Evolutionary conservation across 2,888 invertebrate genomes (phyloP).

Genomic region (Encarsia formosa): DNA sequence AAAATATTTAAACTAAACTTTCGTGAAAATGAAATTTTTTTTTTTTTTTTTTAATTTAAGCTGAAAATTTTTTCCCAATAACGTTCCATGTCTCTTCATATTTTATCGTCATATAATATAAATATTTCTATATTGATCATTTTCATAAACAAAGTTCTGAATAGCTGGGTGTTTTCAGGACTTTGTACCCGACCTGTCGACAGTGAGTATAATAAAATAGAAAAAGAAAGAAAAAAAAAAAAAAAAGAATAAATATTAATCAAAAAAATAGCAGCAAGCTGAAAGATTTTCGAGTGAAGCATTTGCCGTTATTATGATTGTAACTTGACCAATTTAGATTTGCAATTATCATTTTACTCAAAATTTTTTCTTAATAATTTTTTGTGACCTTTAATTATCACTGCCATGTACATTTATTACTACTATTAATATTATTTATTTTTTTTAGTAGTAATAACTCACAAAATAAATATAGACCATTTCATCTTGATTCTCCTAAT

Average conservation of each 20-base stretch:
- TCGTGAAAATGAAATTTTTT: too few relatives aligned
- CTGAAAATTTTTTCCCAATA: too few relatives aligned
- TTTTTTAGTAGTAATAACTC: slow-evolving; percentile 47
- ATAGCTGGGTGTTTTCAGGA: slow-evolving; percentile 54
- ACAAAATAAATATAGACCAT: slow-evolving; percentile 17
- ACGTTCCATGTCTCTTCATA: too few relatives aligned
- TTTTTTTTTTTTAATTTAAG: too few relatives aligned
- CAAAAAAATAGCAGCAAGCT: slow-evolving; percentile 30
- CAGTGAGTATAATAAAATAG: slow-evolving; percentile 51
- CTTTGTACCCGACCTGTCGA: slow-evolving; percentile 53
- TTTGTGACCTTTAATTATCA: slow-evolving; percentile 23
- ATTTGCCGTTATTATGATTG: slow-evolving; percentile 39
- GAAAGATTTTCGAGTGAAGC: slow-evolving; percentile 49
- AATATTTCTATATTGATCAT: slow-evolving; percentile 1
- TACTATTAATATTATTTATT: slow-evolving; percentile 22
- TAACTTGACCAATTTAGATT: slow-evolving; percentile 37
- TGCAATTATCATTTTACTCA: slow-evolving; percentile 26
- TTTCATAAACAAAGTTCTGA: slow-evolving; percentile 37
- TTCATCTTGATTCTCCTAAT: slow-evolving; percentile 19
- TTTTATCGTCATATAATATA: too few relatives aligned
- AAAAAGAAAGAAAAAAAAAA: too few relatives aligned
- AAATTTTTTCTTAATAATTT: slow-evolving; percentile 9
- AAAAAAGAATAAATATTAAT: slow-evolving; percentile 30
- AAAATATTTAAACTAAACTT: too few relatives aligned
- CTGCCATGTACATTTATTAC: slow-evolving; percentile 13